A percentile compares a stretch with the other conserved stretches of the same genome.
Evolutionary conservation across 2,113 vertebrate genomes (phyloP).

Genomic region (Xenopus borealis): DNA sequence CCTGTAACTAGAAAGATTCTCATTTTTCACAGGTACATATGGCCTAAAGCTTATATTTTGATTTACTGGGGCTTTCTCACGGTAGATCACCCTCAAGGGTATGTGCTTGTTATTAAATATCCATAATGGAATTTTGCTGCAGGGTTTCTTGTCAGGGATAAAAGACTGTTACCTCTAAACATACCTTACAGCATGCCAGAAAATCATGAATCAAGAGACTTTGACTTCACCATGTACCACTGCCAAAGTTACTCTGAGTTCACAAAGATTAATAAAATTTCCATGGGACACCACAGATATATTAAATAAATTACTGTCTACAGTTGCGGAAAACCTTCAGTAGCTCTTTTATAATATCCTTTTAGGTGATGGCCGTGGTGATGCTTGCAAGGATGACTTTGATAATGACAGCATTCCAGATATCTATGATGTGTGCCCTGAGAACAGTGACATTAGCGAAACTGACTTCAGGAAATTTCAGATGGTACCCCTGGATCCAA

Average conservation of each 20-base stretch:
- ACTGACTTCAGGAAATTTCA: slow-evolving; percentile 98
- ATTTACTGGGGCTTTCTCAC: slow-evolving; percentile 43
- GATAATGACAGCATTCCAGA: slow-evolving; percentile 92
- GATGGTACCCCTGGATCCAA: slow-evolving; percentile 96
- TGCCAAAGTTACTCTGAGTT: not conserved
- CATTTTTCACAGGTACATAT: slow-evolving; percentile 19
- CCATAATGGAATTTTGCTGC: slow-evolving; percentile 48
- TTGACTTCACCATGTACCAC: not conserved
- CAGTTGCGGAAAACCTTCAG: no score
- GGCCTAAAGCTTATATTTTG: slow-evolving; percentile 13
- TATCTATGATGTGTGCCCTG: slow-evolving; percentile 89
- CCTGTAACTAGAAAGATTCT: not conserved
- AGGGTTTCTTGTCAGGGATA: slow-evolving; percentile 37
- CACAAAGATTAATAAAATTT: slow-evolving; percentile 7
- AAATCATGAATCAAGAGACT: slow-evolving; percentile 14
- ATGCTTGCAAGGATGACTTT: slow-evolving; percentile 95
- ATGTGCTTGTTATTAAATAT: slow-evolving; percentile 37
- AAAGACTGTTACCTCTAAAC: slow-evolving; percentile 16
- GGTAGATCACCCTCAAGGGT: slow-evolving; percentile 19
- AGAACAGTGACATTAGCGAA: slow-evolving; percentile 87
- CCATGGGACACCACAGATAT: not conserved
- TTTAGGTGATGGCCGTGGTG: slow-evolving; percentile 89
- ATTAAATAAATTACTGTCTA: not conserved
- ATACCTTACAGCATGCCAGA: slow-evolving; percentile 29
- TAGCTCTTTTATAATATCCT: not conserved